Base-by-base conservation (phyloP, 1,140 invertebrate species). In the Coboldia fuscipes region DNA sequence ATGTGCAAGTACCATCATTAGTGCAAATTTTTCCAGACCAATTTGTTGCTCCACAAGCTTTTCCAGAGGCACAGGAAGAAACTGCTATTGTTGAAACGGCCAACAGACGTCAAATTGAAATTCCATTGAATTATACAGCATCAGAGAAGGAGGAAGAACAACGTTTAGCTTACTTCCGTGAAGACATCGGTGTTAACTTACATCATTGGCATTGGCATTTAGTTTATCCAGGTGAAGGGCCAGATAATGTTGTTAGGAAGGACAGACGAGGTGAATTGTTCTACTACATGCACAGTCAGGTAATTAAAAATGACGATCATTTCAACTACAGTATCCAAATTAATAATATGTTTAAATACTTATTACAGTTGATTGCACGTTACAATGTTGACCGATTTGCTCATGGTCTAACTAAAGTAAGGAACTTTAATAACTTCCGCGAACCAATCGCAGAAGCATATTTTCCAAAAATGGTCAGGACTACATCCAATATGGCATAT, bases 181-280 rank as follows among this genome's bases (percentile, higher is more conserved):
- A 72, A 45, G 70, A 69, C 49, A 58, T 66, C 32, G 71, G 70
- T 34, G 59, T 74, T 44, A 75, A 75, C 49, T 57, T 71, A 10
- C 45, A 27, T 48, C 62, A 72, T 38, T 72, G 68, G 68, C 57
- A 61, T 41, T 63, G 59, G 65, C 65, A 68, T 48, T 44, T 66
- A 20, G 56, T 65, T 7, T 66, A 66, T 39, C 62, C 63, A 2
- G 51, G 53, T 19, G 47, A 56, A 27, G 49, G 46, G 12, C 40
- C 46, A 32, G 33, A 33, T 2, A 35, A 44, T 2, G 56, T 63
- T 18, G 62, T 66, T 8, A 54, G 57, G 30, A 65, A 65, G 34
- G 66, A 70, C 42, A 50, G 68, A 34, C 61, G 66, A 20, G 68
- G 68, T 4, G 68, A 70, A 45, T 46, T 70, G 0, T 70, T 70